Percentiles rank a stretch among this genome's conserved stretches.
phyloP scores from a whole-genome alignment of 2,113 vertebrate genomes.

The Gasterosteus aculeatus region DNA sequence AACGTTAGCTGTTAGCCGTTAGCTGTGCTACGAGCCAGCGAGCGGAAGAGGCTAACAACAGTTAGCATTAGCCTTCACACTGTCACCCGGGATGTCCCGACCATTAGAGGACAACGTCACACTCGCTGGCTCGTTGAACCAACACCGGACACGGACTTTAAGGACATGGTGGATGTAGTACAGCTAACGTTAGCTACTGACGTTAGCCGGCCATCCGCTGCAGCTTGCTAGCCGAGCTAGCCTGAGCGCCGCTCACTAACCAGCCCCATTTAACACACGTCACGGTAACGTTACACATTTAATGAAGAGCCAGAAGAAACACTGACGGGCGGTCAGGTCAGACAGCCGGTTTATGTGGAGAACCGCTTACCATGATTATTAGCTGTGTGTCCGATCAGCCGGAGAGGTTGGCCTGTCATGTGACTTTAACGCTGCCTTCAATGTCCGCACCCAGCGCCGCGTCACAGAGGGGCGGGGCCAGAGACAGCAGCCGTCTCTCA shows the following conservation, averaged over 20 bases:
- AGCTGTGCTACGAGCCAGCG: slow-evolving; percentile 24
- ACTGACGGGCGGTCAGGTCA: rapidly evolving
- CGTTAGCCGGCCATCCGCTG: not conserved
- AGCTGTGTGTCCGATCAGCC: slow-evolving; percentile 51
- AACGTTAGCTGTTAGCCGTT: not conserved
- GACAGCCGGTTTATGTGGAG: rapidly evolving
- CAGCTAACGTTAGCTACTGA: not conserved
- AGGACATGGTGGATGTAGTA: rapidly evolving
- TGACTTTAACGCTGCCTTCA: slow-evolving; percentile 68
- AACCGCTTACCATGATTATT: slow-evolving; percentile 77
- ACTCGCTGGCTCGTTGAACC: rapidly evolving
- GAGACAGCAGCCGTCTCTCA: not conserved
- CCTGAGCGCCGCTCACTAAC: not conserved
- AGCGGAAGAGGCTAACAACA: slow-evolving; percentile 43
- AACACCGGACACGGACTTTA: rapidly evolving
- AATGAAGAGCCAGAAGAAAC: rapidly evolving
- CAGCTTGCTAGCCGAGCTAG: slow-evolving; percentile 37
- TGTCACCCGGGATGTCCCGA: not conserved
- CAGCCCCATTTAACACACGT: not conserved
- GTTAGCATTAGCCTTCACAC: not conserved
- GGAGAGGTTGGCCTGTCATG: slow-evolving; percentile 72
- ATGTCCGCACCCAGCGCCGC: slow-evolving; percentile 8
- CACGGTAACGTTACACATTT: rapidly evolving
- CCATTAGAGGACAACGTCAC: not conserved
- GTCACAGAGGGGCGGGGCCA: slow-evolving; percentile 33